Evolutionary conservation across 2,888 invertebrate genomes (phyloP).

Genomic region (Aleiodes testaceus): DNA sequence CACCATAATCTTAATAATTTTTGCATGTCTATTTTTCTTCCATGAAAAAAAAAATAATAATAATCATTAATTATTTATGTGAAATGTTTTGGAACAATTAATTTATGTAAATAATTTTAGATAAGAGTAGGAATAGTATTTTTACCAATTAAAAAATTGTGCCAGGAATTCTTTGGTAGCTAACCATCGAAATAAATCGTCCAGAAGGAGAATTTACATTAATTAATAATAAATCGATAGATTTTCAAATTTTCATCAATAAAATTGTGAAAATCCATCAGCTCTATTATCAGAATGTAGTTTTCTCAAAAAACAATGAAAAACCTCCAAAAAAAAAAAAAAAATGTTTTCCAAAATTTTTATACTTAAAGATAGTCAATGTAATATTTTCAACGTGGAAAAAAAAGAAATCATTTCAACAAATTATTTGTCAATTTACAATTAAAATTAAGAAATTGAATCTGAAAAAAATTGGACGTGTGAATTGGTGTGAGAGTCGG

Average conservation of each 20-base stretch:
- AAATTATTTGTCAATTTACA: conserved; percentile 23
- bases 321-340: conserved; percentile 14
- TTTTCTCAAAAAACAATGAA: conserved; percentile 9
- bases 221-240: too few relatives aligned
- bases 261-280: too few relatives aligned
- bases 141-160: conserved; percentile 24
- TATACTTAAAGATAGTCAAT: conserved; percentile 23
- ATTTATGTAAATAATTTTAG: conserved; percentile 15
- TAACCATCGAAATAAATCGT: conserved; percentile 20
- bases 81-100: conserved; percentile 10
- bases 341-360: conserved; percentile 7
- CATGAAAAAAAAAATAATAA: not conserved
- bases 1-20: conserved; percentile 15
- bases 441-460: conserved; percentile 40
- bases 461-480: conserved; percentile 39
- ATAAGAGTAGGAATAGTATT: conserved; percentile 2
- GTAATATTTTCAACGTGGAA: not conserved
- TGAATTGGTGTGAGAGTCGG: conserved; percentile 54
- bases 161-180: conserved; percentile 16
- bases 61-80: conserved; percentile 19
- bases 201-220: conserved; percentile 12
- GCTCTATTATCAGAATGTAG: not conserved
- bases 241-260: too few relatives aligned
- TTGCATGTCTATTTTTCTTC: conserved; percentile 13
- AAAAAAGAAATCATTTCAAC: not conserved